Evolutionary conservation across 2,113 vertebrate species (phyloP).

Genomic region (Loxodonta africana): DNA sequence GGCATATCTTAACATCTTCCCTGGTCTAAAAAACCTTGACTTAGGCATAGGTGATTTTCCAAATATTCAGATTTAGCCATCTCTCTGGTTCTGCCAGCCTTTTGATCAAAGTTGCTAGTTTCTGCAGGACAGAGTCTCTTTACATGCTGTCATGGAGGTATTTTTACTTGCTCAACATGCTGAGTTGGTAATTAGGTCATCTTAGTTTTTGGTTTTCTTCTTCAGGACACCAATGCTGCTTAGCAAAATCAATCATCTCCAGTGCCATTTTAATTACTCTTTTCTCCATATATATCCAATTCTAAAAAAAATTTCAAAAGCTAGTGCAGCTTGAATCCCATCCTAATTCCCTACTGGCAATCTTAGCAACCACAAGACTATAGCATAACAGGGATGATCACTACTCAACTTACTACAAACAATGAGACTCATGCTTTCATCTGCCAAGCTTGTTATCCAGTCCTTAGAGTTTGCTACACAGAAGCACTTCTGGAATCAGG

Average conservation of each 20-base stretch:
- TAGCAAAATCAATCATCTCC: not conserved
- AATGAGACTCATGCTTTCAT: fast-evolving
- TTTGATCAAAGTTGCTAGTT: not conserved
- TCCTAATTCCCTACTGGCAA: not conserved
- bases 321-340: not conserved
- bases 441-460: not conserved
- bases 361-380: not conserved
- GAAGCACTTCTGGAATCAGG: not conserved
- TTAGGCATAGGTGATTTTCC: not conserved
- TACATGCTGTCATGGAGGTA: not conserved
- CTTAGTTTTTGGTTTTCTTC: not conserved
- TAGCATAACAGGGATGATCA: not conserved
- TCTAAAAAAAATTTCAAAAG: not conserved
- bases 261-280: not conserved
- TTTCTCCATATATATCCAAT: not conserved
- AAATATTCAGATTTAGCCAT: not conserved
- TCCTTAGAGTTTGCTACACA: not conserved
- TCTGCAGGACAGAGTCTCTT: not conserved
- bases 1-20: not conserved
- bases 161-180: not conserved
- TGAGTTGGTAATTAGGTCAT: not conserved
- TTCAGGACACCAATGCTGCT: not conserved
- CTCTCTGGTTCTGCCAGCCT: not conserved
- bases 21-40: not conserved
- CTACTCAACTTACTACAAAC: not conserved